These are phyloP conservation scores for Campoplex capitator DNA, from an alignment of 2,888 invertebrate genomes.

Conservation along the genomic window DNA sequence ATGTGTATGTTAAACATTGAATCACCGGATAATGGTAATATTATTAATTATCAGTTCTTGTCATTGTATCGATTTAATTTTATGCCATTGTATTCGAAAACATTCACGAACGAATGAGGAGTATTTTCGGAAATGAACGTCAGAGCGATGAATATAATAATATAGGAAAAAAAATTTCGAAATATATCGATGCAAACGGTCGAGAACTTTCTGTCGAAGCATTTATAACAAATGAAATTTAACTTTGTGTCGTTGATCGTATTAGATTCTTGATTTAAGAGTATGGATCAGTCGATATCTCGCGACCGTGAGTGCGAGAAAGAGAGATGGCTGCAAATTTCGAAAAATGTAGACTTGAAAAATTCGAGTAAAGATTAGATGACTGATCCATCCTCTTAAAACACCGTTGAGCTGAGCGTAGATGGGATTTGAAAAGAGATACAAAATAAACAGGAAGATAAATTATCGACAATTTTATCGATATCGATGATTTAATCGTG, in stretches of 20 bases:
- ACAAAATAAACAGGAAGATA: not conserved
- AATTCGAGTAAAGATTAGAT: too few relatives aligned
- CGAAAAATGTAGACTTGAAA: too few relatives aligned
- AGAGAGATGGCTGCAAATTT: too few relatives aligned
- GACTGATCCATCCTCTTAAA: too few relatives aligned
- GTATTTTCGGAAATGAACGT: slow-evolving; percentile 10
- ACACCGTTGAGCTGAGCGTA: not conserved
- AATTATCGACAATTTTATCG: not conserved
- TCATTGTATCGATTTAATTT: slow-evolving; percentile 27
- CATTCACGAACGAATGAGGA: not conserved
- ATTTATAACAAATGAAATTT: not conserved
- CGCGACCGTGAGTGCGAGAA: too few relatives aligned
- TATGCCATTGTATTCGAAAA: slow-evolving; percentile 3
- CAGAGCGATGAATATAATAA: not conserved
- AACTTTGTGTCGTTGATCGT: not conserved
- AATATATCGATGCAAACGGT: not conserved
- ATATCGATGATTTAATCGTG: too few relatives aligned
- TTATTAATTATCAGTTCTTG: slow-evolving; percentile 24
- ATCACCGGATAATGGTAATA: slow-evolving; percentile 34
- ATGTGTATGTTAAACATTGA: slow-evolving; percentile 31
- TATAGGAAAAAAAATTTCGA: not conserved
- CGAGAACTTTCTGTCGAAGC: not conserved
- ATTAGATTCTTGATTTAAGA: too few relatives aligned
- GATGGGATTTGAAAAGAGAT: not conserved
- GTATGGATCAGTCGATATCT: too few relatives aligned